A percentile compares a stretch with the other conserved stretches of the same genome.
These are phyloP conservation scores for Maconellicoccus hirsutus DNA, from an alignment of 1,140 invertebrate species.

Conservation along the genomic window DNA sequence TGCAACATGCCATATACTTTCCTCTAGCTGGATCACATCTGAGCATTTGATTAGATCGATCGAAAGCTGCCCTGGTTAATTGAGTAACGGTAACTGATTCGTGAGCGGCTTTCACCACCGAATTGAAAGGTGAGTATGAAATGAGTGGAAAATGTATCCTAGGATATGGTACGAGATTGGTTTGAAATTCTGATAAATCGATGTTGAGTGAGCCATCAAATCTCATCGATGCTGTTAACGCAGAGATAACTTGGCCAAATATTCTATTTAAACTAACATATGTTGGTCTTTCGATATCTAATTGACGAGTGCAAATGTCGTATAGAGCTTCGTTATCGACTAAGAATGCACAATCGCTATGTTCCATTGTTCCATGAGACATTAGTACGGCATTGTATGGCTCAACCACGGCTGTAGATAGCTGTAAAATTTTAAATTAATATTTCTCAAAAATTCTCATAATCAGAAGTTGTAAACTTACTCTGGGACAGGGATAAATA, in stretches of 20 bases:
- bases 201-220: slow-evolving; percentile 51
- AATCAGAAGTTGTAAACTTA: neutral
- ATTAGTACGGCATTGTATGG: slow-evolving; percentile 74
- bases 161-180: slow-evolving; percentile 50
- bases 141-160: slow-evolving; percentile 37
- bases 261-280: slow-evolving; percentile 39
- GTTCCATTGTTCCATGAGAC: slow-evolving; percentile 60
- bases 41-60: slow-evolving; percentile 23
- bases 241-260: slow-evolving; percentile 39
- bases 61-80: slow-evolving; percentile 17
- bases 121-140: neutral
- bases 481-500: slow-evolving; percentile 23
- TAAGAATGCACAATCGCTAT: slow-evolving; percentile 52
- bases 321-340: slow-evolving; percentile 76
- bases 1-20: slow-evolving; percentile 41
- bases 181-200: slow-evolving; percentile 54
- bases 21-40: slow-evolving; percentile 32
- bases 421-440: neutral
- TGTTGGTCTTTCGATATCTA: slow-evolving; percentile 45
- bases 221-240: slow-evolving; percentile 42
- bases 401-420: slow-evolving; percentile 39
- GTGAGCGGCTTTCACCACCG: slow-evolving; percentile 28
- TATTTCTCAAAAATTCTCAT: too few relatives aligned
- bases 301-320: slow-evolving; percentile 52
- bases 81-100: slow-evolving; percentile 13